Percentiles rank a stretch among this genome's conserved stretches.
These are phyloP conservation scores for Octonoba sinensis DNA, from an alignment of 2,888 invertebrate species.

Conservation along the genomic window DNA sequence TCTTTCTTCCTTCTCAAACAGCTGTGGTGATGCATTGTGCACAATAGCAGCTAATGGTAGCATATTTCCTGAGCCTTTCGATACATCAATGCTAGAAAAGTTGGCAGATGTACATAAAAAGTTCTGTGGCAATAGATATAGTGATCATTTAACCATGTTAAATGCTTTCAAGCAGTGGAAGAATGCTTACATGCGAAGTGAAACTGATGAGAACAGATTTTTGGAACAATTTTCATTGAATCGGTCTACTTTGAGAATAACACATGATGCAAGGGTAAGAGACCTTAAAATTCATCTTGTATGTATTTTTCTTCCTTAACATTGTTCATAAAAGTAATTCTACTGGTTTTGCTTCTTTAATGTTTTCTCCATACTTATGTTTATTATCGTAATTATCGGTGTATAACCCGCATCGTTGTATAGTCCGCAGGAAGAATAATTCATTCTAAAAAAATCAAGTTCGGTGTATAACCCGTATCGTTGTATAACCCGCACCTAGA, in stretches of 20 bases:
- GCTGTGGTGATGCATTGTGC: slow-evolving; percentile 89
- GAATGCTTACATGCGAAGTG: slow-evolving; percentile 73
- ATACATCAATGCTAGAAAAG: slow-evolving; percentile 76
- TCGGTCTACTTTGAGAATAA: slow-evolving; percentile 88
- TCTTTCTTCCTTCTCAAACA: slow-evolving; percentile 68
- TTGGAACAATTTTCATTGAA: slow-evolving; percentile 94
- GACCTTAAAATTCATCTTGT: not conserved
- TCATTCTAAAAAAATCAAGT: no score
- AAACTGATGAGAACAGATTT: slow-evolving; percentile 81
- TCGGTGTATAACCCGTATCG: no score
- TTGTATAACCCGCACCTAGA: no score
- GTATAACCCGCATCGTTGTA: no score
- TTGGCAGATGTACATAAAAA: slow-evolving; percentile 87
- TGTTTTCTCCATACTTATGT: no score
- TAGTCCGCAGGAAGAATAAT: no score
- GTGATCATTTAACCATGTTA: slow-evolving; percentile 95
- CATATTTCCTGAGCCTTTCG: slow-evolving; percentile 94
- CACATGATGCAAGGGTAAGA: slow-evolving; percentile 87
- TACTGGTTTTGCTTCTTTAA: no score
- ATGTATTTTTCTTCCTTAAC: not conserved
- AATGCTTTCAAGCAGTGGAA: slow-evolving; percentile 86
- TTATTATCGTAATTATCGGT: no score
- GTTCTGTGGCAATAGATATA: slow-evolving; percentile 86
- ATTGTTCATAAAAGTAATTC: no score
- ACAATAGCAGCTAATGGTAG: slow-evolving; percentile 96